A percentile compares a stretch with the other conserved stretches of the same genome.
Evolutionary conservation across 1,140 invertebrate genomes (phyloP).

Genomic region (Drosophila cardini): DNA sequence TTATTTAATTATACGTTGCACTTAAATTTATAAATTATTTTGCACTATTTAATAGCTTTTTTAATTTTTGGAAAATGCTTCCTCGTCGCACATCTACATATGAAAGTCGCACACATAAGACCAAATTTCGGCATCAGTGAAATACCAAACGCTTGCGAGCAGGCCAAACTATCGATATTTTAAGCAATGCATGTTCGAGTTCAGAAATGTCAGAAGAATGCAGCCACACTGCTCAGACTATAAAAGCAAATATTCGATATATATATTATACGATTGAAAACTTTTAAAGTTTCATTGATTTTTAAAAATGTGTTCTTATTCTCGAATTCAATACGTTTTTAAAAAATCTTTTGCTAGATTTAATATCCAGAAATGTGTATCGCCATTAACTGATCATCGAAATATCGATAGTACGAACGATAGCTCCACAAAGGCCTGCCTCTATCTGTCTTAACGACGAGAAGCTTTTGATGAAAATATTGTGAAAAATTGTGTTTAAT

Average conservation of each 20-base stretch:
- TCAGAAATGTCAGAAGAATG: background rate
- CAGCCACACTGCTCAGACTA: conserved; percentile 12
- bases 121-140: conserved; percentile 6
- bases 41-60: conserved; percentile 68
- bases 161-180: background rate
- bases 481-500: conserved; percentile 47
- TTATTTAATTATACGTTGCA: conserved; percentile 56
- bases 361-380: background rate
- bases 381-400: background rate
- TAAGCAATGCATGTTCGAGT: background rate
- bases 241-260: too few species aligned
- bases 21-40: conserved; percentile 68
- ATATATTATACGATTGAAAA: background rate
- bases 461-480: conserved; percentile 53
- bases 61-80: conserved; percentile 64
- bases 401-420: conserved; percentile 14
- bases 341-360: too few species aligned
- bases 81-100: conserved; percentile 64
- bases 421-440: conserved; percentile 34
- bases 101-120: conserved; percentile 38
- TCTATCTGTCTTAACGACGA: conserved; percentile 35
- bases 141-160: conserved; percentile 15
- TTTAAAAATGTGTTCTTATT: too few species aligned
- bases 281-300: too few species aligned
- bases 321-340: too few species aligned